Conservation (phyloP, 2,797 vertebrate species). For the Tarsius wallacei region DNA sequence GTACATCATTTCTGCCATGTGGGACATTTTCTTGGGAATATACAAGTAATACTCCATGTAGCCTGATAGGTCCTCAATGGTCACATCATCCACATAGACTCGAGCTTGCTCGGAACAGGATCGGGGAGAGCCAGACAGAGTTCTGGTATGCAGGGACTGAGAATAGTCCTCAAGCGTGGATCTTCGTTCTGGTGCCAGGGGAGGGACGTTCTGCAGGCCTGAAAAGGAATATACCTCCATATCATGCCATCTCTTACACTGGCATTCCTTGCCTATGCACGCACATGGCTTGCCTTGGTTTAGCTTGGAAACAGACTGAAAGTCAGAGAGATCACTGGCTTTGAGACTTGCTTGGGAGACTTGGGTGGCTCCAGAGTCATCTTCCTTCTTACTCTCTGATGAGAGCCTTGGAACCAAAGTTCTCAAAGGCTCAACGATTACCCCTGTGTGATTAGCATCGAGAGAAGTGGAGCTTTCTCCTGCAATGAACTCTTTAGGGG, state of each 20-base stretch:
- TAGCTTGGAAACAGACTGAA: conserved; percentile 94
- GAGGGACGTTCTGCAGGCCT: conserved; percentile 93
- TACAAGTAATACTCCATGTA: conserved; percentile 99
- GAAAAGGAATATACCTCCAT: conserved; percentile 98
- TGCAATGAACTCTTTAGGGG: conserved; percentile 90
- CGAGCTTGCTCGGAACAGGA: conserved; percentile 98
- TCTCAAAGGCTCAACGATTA: conserved; percentile 84
- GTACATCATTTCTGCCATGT: conserved; percentile 99
- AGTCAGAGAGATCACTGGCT: conserved; percentile 93
- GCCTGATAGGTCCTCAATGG: conserved; percentile 98
- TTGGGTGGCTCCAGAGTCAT: conserved; percentile 84
- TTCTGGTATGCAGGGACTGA: conserved; percentile 92
- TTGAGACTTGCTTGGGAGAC: conserved; percentile 83
- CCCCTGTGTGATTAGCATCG: conserved; percentile 86
- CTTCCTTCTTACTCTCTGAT: conserved; percentile 83
- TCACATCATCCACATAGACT: conserved; percentile 97
- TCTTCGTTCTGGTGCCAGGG: conserved; percentile 93
- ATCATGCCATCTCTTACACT: conserved; percentile 93
- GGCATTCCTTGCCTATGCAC: conserved; percentile 90
- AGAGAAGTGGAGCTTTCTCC: conserved; percentile 87
- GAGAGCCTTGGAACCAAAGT: conserved; percentile 75
- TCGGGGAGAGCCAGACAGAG: conserved; percentile 95
- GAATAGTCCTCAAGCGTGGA: conserved; percentile 90
- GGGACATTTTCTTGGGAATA: conserved; percentile 99
- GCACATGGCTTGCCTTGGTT: conserved; percentile 86